A percentile compares a stretch with the other conserved stretches of the same genome.
These are phyloP conservation scores for Hanleya hanleyi DNA, from an alignment of 2,888 invertebrate genomes.

Conservation along the genomic window DNA sequence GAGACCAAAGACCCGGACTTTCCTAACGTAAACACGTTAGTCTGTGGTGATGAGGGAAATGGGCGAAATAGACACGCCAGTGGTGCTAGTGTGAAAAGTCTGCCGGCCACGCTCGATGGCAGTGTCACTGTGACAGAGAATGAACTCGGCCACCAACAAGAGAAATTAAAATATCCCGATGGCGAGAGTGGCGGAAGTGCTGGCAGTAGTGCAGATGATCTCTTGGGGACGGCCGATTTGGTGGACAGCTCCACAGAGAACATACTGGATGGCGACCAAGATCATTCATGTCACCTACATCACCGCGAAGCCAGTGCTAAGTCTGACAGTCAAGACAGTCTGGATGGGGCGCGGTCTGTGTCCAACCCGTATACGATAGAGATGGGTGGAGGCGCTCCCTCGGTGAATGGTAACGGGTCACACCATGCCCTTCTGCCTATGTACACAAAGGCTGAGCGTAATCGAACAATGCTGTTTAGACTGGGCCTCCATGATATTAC, in stretches of 20 bases:
- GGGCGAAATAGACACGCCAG: constrained; percentile 66
- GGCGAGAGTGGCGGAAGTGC: constrained; percentile 41
- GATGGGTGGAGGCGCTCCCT: neutral
- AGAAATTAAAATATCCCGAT: constrained; percentile 28
- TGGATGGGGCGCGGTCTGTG: neutral
- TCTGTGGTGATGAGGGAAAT: constrained; percentile 30
- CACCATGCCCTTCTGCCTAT: neutral
- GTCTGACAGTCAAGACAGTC: neutral
- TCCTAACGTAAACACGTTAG: constrained; percentile 29
- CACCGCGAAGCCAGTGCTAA: neutral
- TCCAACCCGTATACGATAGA: neutral
- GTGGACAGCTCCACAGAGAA: constrained; percentile 49
- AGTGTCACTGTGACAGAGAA: constrained; percentile 63
- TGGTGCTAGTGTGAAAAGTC: constrained; percentile 67
- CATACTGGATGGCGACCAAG: constrained; percentile 27
- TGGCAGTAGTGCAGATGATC: constrained; percentile 52
- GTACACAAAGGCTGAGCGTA: constrained; percentile 15
- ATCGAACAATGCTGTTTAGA: constrained; percentile 94
- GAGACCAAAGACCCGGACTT: constrained; percentile 47
- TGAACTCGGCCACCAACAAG: constrained; percentile 56
- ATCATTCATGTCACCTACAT: neutral
- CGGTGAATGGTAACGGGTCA: neutral
- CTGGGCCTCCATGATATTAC: constrained; percentile 90
- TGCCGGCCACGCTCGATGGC: constrained; percentile 65
- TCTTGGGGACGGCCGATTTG: constrained; percentile 36